Base-by-base conservation (phyloP, 2,888 invertebrate species). In the Latrodectus hesperus region DNA sequence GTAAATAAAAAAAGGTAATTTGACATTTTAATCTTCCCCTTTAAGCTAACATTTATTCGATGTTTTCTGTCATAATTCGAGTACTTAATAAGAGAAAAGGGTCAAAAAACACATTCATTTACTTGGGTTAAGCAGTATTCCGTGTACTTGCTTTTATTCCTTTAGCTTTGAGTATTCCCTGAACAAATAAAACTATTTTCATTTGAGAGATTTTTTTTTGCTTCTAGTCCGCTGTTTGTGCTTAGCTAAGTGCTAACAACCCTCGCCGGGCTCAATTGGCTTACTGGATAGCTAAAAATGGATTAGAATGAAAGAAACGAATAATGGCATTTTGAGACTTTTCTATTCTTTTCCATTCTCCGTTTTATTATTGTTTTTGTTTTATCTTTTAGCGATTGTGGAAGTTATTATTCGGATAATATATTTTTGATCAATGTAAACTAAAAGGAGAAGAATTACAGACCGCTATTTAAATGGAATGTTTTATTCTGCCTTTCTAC, bases 151-250 rank as follows among this genome's bases (percentile, higher is more conserved):
- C 77, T 67, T 85, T 82, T 49, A 87, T 87, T 60, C 77, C 72
- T 81, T 77, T 77, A 87, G 84, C 55, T 74, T 67, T 26, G 78
- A 53, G 75, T 26, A 81, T 77, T 82, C 86, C 86, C 81, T 77
- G 49, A 81, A 72, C 81, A 81, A 87, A 81, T 77, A 68, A 87
- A 87, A 77, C 72, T 72, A 87, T 87, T 87, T 87, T 65, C 86
- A 87, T 87, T 71, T 38, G 55, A 65, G 74, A 38, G 12, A 55
- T 70, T 85, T 80, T 80, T 85, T 38, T 38, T 55, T 38, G 6
- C 38, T 38, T 3, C 38, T 38, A 60, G 38, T 67, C 51, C 72
- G 49, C 67, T 38, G 64, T 74, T 71, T 75, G 22, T 67, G 11
- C 51, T 22, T 55, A 12, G 53, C 51, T 53, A 76, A 75, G 71